Evolutionary conservation across 2,888 invertebrate genomes (phyloP), one percentile per base, ranked within the genome.

Genomic region (Bugulina stolonifera): DNA sequence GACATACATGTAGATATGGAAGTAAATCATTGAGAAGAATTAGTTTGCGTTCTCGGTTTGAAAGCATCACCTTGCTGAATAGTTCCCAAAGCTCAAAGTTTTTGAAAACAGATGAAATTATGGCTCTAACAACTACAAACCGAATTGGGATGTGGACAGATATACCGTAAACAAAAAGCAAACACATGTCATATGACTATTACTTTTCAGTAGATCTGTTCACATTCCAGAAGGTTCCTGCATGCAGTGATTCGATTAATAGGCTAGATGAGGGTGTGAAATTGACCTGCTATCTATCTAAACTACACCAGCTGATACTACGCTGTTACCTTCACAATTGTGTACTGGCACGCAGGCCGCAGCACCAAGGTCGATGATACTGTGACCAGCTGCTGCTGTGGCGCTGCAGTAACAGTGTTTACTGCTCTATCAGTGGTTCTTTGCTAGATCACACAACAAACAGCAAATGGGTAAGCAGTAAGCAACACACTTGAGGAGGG

Each of bases 321-420:
- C 5, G 22, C n/a, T 55, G 32, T 64, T 64, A 64, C 64, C 64
- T 64, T 64, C 10, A 64, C 64, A 22, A 64, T 14, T n/a, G 34
- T 27, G n/a, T 64, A 64, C 18, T 32, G 64, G 10, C n/a, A 32
- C 2, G 27, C 34, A 32, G 64, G 64, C 27, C 64, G 22, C 10
- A 64, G 27, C 32, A 29, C 64, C 64, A 64, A n/a, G 27, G 64
- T 64, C 5, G 64, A 29, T 5, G 64, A 64, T 43, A 43, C 43
- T 10, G 43, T 43, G 43, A 18, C 43, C 43, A n/a, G n/a, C n/a
- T 43, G 43, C 43, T 43, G 5, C 43, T 43, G 43, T 5, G 43
- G 43, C 18, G 43, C 43, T 18, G 18, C 43, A 18, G 43, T 5
- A 5, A 10, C 43, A 43, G 43, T 43, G 18, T 43, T 43, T 10